Conservation (phyloP, 2,113 vertebrate genomes). For the Eidolon helvum region DNA sequence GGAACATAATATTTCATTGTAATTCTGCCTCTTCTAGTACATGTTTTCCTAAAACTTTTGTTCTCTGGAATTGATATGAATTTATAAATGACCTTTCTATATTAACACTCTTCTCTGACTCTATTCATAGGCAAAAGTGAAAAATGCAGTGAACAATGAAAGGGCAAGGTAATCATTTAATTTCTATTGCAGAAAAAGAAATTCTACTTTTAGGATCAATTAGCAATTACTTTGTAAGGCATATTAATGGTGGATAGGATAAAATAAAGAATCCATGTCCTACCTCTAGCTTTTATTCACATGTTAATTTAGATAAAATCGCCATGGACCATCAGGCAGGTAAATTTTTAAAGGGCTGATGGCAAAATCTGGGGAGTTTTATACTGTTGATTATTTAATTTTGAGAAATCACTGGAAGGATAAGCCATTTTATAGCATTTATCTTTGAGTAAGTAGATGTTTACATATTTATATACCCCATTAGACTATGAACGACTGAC, state of each 20-base stretch:
- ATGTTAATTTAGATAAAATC: neutral
- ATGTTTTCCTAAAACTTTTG: neutral
- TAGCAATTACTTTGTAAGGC: neutral
- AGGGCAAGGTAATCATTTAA: neutral
- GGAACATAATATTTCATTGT: neutral
- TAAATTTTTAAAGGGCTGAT: neutral
- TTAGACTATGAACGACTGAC: neutral
- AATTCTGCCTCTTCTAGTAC: neutral
- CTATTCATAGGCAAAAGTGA: neutral
- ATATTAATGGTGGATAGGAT: neutral
- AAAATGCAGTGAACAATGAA: constrained; percentile 17
- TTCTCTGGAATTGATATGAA: neutral
- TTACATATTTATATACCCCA: neutral
- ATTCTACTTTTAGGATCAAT: neutral
- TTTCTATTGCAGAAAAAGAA: neutral
- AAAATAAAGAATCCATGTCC: neutral
- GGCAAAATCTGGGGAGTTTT: neutral
- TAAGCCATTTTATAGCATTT: neutral
- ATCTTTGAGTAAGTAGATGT: neutral
- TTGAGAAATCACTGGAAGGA: neutral
- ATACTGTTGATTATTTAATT: neutral
- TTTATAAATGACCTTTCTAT: constrained; percentile 31
- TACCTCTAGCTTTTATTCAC: neutral
- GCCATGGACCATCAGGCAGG: neutral
- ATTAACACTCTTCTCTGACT: constrained; percentile 8